These are phyloP conservation scores for Anoura caudifer DNA, from an alignment of 2,113 vertebrate species.

Conservation along the genomic window DNA sequence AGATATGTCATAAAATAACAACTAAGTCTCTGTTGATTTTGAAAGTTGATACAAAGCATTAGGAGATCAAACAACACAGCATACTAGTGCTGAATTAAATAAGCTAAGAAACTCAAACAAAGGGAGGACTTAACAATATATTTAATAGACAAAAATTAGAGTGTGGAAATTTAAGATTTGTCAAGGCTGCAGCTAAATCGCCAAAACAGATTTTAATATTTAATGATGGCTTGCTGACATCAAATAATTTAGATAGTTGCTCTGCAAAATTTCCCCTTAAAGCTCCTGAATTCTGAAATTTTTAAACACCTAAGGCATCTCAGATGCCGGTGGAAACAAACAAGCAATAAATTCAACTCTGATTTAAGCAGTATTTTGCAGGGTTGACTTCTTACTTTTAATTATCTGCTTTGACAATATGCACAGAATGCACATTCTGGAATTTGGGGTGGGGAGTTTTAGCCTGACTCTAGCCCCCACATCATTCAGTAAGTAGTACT, in stretches of 20 bases:
- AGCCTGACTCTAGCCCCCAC: background rate
- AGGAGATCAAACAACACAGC: constrained; percentile 14
- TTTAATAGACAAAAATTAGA: background rate
- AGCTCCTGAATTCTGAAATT: constrained; percentile 6
- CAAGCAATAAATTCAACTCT: constrained; percentile 31
- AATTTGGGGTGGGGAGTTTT: background rate
- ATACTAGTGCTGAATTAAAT: constrained; percentile 1
- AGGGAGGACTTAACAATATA: background rate
- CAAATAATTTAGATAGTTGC: constrained; percentile 31
- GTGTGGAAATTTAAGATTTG: background rate
- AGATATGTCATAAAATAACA: constrained; percentile 47
- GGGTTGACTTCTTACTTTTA: background rate
- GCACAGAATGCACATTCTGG: background rate
- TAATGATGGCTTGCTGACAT: constrained; percentile 32
- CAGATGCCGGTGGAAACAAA: background rate
- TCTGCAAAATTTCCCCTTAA: constrained; percentile 47
- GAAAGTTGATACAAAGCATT: constrained; percentile 31
- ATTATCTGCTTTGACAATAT: background rate
- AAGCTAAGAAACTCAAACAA: background rate
- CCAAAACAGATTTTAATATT: constrained; percentile 50
- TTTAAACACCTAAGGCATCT: background rate
- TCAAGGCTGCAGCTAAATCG: background rate
- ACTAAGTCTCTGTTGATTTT: constrained; percentile 46
- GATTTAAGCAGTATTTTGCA: background rate
- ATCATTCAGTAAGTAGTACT: background rate